Evolutionary conservation across 2,797 vertebrate species (phyloP).

Genomic region (Bufotes viridis): DNA sequence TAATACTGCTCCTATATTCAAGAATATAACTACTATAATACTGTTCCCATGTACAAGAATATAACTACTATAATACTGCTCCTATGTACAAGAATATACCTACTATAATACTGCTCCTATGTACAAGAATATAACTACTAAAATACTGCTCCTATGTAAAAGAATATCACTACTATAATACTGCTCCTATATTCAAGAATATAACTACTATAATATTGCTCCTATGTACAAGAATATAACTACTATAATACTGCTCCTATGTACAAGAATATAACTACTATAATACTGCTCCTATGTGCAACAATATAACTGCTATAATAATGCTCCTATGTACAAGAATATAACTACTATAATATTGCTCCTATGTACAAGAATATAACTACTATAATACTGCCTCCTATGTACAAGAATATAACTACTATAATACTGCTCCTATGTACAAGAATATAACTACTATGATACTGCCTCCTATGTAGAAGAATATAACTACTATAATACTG

Average conservation of each 20-base stretch:
- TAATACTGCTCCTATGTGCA: slow-evolving; percentile 3
- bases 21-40: slow-evolving; percentile 13
- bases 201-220: not conserved
- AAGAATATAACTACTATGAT: slow-evolving; percentile 2
- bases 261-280: not conserved
- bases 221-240: slow-evolving; percentile 4
- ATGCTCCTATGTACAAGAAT: not conserved
- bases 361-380: slow-evolving; percentile 6
- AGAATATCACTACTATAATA: slow-evolving; percentile 7
- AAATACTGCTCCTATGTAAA: not conserved
- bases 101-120: slow-evolving; percentile 10
- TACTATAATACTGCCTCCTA: not conserved
- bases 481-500: slow-evolving; percentile 3
- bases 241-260: not conserved
- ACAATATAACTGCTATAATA: not conserved
- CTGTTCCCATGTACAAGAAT: not conserved
- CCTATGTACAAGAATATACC: slow-evolving; percentile 4
- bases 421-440: not conserved
- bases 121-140: slow-evolving; percentile 5
- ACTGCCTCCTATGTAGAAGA: not conserved
- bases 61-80: slow-evolving; percentile 10
- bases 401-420: slow-evolving; percentile 9
- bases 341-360: slow-evolving; percentile 2
- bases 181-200: not conserved
- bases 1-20: not conserved